Base-by-base conservation (phyloP, 2,797 vertebrate species). In the Ctenochaetus hawaiiensis region DNA sequence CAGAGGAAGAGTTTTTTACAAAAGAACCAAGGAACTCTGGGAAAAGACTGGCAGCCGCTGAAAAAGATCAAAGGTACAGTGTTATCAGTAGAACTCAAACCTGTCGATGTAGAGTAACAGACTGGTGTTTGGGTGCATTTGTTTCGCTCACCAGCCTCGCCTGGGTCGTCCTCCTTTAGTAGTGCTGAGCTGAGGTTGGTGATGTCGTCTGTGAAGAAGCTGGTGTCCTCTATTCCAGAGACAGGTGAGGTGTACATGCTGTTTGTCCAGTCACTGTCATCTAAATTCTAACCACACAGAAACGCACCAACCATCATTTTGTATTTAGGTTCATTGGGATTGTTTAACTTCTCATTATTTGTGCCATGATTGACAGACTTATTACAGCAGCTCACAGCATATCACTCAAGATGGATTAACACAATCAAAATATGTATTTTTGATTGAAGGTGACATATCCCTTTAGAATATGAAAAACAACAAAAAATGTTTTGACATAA, bases 91-190 rank as follows among this genome's bases (percentile, higher is more conserved):
- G 4, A 2, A 0, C 0, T 5, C 7, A 48, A 6, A 26, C 49
- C 1, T 1, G 13, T 44, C 23, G n/a, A 2, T 0, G 16, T 23
- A 34, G 8, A 17, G 30, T 7, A 6, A 53, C 17, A 5, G 7
- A 37, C 0, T 8, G 2, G 0, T 1, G 9, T 6, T 16, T 8
- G 26, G 39, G 54, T 30, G 56, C 6, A 34, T 72, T 65, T 18
- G 69, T 43, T 85, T 63, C 7, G 12, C 83, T 77, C 80, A 99
- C 98, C 97, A 26, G 97, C 95, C 86, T 99, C 98, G 77, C 98
- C 98, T 0, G 97, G 98, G 88, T 99, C 98, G 22, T 99, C 98
- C 75, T 99, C 98, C 83, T 95, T 96, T 37, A 99, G 82, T 76
- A 99, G 94, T 0, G 97, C 95, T 1, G 96, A 96, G 23, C 96